Evolutionary conservation across 64 coral and sea anemone species (phyloP), one percentile per base, ranked within the genome.

Genomic region (Exaiptasia diaphana): DNA sequence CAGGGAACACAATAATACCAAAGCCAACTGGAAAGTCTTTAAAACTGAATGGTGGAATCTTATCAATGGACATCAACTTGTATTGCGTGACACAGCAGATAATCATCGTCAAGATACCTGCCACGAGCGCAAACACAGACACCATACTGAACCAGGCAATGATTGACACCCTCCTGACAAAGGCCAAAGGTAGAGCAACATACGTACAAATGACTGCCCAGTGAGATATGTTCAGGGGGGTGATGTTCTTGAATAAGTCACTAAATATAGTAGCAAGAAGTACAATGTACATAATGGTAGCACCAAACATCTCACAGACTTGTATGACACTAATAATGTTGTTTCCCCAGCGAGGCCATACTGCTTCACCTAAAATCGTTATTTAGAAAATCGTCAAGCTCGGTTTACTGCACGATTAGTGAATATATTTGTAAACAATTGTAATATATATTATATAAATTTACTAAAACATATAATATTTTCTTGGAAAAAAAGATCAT

Each of bases 101-200:
- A 21, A 93, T 76, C 18, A 93, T 89, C 9, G 72, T 93, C 4
- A 84, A 12, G 55, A 93, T 88, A 1, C 70, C 75, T 5, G 60
- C 71, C 85, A 88, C 84, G 8, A 93, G 64, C 0, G 85, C 86
- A 61, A 93, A 93, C 1, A 93, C 85, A 11, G 91, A 93, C 20
- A 77, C 77, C 91, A 93, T 93, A 64, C 91, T 93, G 63, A 88
- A 60, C 91, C 91, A 93, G 13, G 91, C 80, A n/a, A 93, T 93
- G 50, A 93, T 59, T 65, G 91, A 93, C 79, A 93, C 91, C 30
- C 91, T 58, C n/a, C 85, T 87, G 23, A 93, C 52, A 40, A 93
- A 93, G 3, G 85, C 78, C 25, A 56, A 48, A 11, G 91, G 91
- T 57, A 93, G 78, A 4, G 91, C 91, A 26, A 88, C 20, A 38